Conservation (phyloP, 2,888 invertebrate genomes). For the Cephus runcator region DNA sequence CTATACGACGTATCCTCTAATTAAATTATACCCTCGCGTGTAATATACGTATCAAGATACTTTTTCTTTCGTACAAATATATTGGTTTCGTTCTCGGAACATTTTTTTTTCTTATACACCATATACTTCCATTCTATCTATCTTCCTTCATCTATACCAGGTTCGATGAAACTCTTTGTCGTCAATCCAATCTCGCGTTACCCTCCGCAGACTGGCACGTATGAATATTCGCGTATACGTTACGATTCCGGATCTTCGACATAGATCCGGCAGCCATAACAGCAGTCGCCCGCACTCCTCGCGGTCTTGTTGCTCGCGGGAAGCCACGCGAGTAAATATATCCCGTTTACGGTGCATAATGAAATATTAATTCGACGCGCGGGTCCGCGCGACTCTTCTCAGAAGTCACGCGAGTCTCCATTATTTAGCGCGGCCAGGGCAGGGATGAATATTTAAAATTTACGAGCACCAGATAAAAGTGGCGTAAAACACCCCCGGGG, state of each 20-base stretch:
- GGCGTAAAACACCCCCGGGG: slow-evolving; percentile 25
- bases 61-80: neutral
- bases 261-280: neutral
- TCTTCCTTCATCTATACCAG: neutral
- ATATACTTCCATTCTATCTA: neutral
- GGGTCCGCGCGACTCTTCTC: slow-evolving; percentile 19
- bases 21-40: neutral
- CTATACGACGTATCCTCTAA: neutral
- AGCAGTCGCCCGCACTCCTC: neutral
- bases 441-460: slow-evolving; percentile 45
- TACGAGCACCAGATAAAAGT: slow-evolving; percentile 42
- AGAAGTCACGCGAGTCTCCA: slow-evolving; percentile 47
- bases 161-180: neutral
- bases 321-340: neutral
- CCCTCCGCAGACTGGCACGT: neutral
- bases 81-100: no score
- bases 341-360: slow-evolving; percentile 14
- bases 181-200: neutral
- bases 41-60: neutral
- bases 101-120: neutral
- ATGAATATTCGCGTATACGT: neutral
- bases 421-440: slow-evolving; percentile 37
- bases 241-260: neutral
- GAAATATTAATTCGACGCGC: slow-evolving; percentile 32
- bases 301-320: neutral